Base-by-base conservation (phyloP, 2,888 invertebrate genomes). In the Charanyca ferruginea region DNA sequence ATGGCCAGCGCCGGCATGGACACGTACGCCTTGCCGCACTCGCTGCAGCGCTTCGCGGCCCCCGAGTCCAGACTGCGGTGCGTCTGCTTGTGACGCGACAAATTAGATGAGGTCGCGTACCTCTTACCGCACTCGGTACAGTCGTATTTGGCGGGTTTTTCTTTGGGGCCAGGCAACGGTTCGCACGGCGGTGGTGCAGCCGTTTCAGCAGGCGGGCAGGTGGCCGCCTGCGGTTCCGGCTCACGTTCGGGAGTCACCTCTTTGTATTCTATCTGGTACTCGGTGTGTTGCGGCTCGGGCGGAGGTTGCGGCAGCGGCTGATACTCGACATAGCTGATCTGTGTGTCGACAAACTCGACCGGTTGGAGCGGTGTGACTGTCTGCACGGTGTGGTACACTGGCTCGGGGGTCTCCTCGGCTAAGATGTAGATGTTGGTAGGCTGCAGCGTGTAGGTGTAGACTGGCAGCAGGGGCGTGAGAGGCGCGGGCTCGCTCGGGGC, bases 1-100 rank as follows among this genome's bases (percentile, higher is more conserved):
- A 99, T 99, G 47, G 99, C 98, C 55, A 99, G 96, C 4, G 99
- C 99, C 0, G 99, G 99, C 99, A 99, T 99, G 79, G 98, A 98
- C 65, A 99, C 99, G 94, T 99, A 99, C 25, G 98, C 98, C 94
- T 99, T 99, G 77, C 98, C 98, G 91, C 99, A 99, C 80, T 98
- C 98, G 85, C 97, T 97, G 93, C 99, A 99, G 85, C 98, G 98
- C 93, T 98, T 99, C 48, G 99, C 99, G 74, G 98, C 97, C 85
- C 98, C 97, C 9, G 98, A 98, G 93, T 99, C 99, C 51, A 99
- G 96, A 86, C 98, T 98, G 63, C 98, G 96, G 88, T 99, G 98
- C 0, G 98, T 98, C 93, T 99, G 98, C 87, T 98, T 98, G 95
- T 98, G 98, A 3, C 98, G 96, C 25, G 98, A 98, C 71, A 99